Percentiles rank a stretch among this genome's conserved stretches.
phyloP scores from a whole-genome alignment of 2,888 invertebrate species.

The Tipula helvola region DNA sequence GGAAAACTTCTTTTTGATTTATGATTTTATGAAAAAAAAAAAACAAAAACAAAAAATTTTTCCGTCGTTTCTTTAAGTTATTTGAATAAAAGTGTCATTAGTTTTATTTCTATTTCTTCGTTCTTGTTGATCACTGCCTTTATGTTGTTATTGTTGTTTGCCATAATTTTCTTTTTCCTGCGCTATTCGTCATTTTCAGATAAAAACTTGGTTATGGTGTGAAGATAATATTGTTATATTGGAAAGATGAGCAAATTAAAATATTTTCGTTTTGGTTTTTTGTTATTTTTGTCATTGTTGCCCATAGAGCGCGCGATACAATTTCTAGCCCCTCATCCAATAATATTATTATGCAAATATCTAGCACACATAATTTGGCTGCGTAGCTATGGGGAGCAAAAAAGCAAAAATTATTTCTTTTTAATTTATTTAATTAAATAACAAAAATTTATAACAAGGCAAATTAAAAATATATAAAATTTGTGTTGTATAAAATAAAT shows the following conservation, averaged over 20 bases:
- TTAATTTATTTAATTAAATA: background rate
- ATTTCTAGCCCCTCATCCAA: background rate
- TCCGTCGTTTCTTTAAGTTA: background rate
- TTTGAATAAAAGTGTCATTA: slow-evolving; percentile 4
- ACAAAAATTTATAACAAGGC: background rate
- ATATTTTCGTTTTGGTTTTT: background rate
- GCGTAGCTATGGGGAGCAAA: background rate
- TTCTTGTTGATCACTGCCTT: background rate
- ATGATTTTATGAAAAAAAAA: background rate
- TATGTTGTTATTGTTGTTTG: background rate
- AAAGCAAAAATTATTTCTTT: background rate
- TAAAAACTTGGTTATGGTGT: background rate
- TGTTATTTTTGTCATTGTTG: background rate
- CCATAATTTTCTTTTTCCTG: background rate
- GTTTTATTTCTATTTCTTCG: background rate
- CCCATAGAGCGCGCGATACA: too few relatives aligned
- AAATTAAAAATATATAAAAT: background rate
- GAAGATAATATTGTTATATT: background rate
- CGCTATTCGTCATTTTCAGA: background rate
- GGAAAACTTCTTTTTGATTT: background rate
- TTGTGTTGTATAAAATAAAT: background rate
- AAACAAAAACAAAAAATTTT: background rate
- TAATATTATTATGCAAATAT: background rate
- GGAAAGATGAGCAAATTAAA: background rate
- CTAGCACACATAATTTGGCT: background rate